Conservation (phyloP, 1,140 invertebrate species). For the Calosoma granatense region DNA sequence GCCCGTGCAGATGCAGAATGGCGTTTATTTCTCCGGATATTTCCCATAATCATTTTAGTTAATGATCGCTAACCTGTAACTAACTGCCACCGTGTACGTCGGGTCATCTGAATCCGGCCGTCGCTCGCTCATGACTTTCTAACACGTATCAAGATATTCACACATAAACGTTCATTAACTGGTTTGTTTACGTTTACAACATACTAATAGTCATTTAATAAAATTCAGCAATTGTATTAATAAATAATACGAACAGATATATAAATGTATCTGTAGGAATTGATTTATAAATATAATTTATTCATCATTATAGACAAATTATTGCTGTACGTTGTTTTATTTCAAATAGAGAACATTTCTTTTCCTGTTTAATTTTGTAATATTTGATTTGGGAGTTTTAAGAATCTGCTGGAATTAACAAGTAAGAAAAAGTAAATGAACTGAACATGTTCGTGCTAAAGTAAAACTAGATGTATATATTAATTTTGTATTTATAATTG, state of each 20-base stretch:
- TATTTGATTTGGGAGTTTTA: no score
- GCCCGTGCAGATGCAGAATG: background rate
- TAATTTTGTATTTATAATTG: no score
- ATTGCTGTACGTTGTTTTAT: no score
- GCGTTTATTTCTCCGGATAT: background rate
- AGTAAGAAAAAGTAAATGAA: no score
- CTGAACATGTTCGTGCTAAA: no score
- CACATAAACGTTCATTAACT: background rate
- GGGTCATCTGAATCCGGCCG: no score
- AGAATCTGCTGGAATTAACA: no score
- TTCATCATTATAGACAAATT: no score
- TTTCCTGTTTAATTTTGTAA: no score
- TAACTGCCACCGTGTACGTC: background rate
- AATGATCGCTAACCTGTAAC: background rate
- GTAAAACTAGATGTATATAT: no score
- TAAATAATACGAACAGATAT: background rate
- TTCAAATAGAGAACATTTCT: no score
- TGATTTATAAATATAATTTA: background rate
- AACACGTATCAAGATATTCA: background rate
- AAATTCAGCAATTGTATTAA: background rate
- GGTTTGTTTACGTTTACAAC: background rate
- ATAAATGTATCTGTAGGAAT: background rate
- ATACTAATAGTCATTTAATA: background rate
- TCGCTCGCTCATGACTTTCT: no score
- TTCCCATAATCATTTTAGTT: conserved; percentile 6